Evolutionary conservation across 2,888 invertebrate species (phyloP).

Genomic region (Congeria kusceri): DNA sequence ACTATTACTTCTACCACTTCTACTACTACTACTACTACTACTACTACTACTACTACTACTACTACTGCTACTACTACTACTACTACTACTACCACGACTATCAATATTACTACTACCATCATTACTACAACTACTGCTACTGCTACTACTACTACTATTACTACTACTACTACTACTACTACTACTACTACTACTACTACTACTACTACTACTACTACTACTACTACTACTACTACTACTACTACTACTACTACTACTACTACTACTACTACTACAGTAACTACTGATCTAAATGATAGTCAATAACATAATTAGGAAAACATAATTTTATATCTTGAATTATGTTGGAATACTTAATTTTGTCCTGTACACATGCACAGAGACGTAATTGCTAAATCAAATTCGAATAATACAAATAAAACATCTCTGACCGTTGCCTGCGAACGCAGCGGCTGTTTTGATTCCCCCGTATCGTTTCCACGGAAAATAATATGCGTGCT

Average conservation of each 20-base stretch:
- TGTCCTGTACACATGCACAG: too few relatives aligned
- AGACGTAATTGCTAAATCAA: too few relatives aligned
- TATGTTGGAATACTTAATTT: too few relatives aligned
- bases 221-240: slow-evolving; percentile 29
- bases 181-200: slow-evolving; percentile 27
- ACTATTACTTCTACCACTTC: too few relatives aligned
- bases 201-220: slow-evolving; percentile 36
- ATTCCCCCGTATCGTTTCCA: too few relatives aligned
- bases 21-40: too few relatives aligned
- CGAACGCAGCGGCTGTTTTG: too few relatives aligned
- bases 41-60: slow-evolving; percentile 44
- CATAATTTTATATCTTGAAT: too few relatives aligned
- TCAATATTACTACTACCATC: slow-evolving; percentile 43
- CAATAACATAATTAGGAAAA: too few relatives aligned
- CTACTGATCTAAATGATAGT: slow-evolving; percentile 6
- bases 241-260: slow-evolving; percentile 29
- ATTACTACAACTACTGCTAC: slow-evolving; percentile 46
- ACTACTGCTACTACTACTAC: slow-evolving; percentile 37
- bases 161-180: slow-evolving; percentile 30
- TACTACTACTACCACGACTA: slow-evolving; percentile 42
- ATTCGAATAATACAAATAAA: too few relatives aligned
- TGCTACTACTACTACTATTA: slow-evolving; percentile 22
- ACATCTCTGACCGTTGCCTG: too few relatives aligned
- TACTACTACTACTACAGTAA: slow-evolving; percentile 39
- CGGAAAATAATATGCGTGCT: too few relatives aligned